Percentiles rank a stretch among this genome's conserved stretches.
Evolutionary conservation across 2,797 vertebrate species (phyloP).

Genomic region (Amphiprion clarkii): DNA sequence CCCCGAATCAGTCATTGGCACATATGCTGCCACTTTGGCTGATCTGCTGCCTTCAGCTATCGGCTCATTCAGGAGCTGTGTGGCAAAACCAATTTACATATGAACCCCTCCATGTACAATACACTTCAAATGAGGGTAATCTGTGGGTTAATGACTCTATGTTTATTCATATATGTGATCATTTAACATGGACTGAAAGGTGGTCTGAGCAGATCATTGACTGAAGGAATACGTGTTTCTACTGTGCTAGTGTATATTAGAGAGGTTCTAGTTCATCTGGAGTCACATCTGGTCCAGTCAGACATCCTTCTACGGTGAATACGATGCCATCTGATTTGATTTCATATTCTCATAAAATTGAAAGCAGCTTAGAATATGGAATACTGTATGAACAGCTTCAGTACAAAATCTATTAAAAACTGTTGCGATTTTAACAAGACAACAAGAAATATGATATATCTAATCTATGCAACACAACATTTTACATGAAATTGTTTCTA

Average conservation of each 20-base stretch:
- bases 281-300: neutral
- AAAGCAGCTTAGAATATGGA: neutral
- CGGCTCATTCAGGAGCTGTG: slow-evolving; percentile 1
- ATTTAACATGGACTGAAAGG: slow-evolving; percentile 32
- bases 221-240: slow-evolving; percentile 18
- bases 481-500: neutral
- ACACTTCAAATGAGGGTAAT: slow-evolving; percentile 28
- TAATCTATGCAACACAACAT: neutral
- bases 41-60: slow-evolving; percentile 50
- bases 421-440: too few species aligned
- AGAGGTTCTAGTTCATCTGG: neutral
- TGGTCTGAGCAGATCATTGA: slow-evolving; percentile 16
- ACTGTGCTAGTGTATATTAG: neutral
- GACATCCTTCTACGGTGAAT: neutral
- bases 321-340: neutral
- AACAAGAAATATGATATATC: too few species aligned
- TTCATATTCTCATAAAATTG: too few species aligned
- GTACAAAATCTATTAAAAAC: neutral
- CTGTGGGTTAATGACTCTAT: slow-evolving; percentile 30
- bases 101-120: slow-evolving; percentile 24
- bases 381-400: neutral
- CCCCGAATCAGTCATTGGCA: slow-evolving; percentile 2
- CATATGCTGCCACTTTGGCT: slow-evolving; percentile 51
- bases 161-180: slow-evolving; percentile 46
- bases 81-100: slow-evolving; percentile 31